These are phyloP conservation scores for Drosophila setifemur DNA, from an alignment of 1,140 invertebrate genomes.

Conservation along the genomic window DNA sequence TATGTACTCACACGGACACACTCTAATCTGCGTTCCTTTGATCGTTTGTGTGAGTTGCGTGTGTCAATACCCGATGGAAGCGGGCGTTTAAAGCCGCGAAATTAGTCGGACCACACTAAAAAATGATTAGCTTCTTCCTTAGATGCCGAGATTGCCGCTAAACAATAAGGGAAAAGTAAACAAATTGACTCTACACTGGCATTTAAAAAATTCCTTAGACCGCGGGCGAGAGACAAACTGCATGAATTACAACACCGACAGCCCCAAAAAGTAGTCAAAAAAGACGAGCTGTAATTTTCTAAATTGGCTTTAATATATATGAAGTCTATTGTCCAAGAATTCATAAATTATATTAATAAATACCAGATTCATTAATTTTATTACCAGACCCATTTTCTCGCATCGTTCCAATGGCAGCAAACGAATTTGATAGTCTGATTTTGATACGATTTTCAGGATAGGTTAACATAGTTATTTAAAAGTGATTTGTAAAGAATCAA, in stretches of 20 bases:
- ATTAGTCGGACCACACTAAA: conserved; percentile 71
- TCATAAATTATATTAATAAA: too few species aligned
- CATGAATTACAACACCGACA: conserved; percentile 49
- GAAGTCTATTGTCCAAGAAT: too few species aligned
- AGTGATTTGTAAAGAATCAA: too few species aligned
- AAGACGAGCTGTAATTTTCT: too few species aligned
- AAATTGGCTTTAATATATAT: too few species aligned
- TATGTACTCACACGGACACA: too few species aligned
- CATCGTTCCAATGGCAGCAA: too few species aligned
- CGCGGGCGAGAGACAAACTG: conserved; percentile 20
- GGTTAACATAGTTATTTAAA: too few species aligned
- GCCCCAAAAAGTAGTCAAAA: conserved; percentile 20
- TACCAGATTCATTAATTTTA: too few species aligned
- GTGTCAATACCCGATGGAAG: conserved; percentile 29
- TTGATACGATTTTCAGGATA: too few species aligned
- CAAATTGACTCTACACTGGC: background rate
- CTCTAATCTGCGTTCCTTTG: background rate
- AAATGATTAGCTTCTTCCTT: conserved; percentile 54
- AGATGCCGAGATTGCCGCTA: background rate
- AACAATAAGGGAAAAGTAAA: background rate
- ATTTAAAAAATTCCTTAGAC: conserved; percentile 23
- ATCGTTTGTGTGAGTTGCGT: conserved; percentile 9
- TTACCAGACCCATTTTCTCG: too few species aligned
- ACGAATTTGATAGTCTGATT: too few species aligned
- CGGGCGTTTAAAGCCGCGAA: conserved; percentile 32